Percentiles rank a stretch among this genome's conserved stretches.
These are phyloP conservation scores for Phoebastria nigripes DNA, from an alignment of 2,797 vertebrate genomes.

Conservation along the genomic window DNA sequence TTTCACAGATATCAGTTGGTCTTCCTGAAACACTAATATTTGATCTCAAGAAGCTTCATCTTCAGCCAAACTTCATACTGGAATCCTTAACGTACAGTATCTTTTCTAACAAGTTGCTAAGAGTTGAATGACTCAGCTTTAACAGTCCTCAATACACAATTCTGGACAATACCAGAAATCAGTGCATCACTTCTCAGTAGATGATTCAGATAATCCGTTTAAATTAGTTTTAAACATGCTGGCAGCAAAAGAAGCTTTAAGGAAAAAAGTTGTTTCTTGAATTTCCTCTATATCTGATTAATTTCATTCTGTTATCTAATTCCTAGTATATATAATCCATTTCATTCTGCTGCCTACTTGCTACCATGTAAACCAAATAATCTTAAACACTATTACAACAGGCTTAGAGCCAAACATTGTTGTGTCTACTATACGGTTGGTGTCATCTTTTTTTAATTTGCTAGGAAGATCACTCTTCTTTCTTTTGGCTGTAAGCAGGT, in stretches of 20 bases:
- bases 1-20: neutral
- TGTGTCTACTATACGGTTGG: neutral
- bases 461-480: neutral
- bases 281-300: neutral
- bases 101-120: neutral
- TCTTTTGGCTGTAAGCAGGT: neutral
- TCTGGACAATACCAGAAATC: neutral
- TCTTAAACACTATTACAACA: neutral
- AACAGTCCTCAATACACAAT: neutral
- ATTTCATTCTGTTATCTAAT: neutral
- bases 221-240: neutral
- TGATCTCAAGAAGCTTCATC: neutral
- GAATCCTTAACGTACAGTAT: neutral
- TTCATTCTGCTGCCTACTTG: neutral
- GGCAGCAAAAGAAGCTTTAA: neutral
- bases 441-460: neutral
- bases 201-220: neutral
- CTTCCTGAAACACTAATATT: neutral
- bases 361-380: neutral
- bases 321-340: neutral
- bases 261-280: neutral
- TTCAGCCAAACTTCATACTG: neutral
- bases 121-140: neutral
- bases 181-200: neutral
- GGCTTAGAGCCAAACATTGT: neutral